phyloP scores from a whole-genome alignment of 2,888 invertebrate species.

The Sinohyriopsis cumingii region DNA sequence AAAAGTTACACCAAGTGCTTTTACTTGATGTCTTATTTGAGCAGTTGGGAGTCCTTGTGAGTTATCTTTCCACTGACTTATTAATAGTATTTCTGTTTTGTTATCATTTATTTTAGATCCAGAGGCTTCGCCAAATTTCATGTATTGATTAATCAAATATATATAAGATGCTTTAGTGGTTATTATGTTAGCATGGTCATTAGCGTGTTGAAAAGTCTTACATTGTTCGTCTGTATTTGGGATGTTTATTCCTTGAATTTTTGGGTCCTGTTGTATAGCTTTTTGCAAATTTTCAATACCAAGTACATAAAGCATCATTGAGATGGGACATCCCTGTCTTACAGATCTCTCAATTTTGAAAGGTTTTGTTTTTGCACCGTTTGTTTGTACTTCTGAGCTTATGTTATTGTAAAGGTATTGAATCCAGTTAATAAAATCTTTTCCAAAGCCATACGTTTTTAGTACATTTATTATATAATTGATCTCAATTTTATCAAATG shows the following conservation, averaged over 20 bases:
- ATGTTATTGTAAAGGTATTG: constrained; percentile 5
- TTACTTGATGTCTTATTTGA: too few relatives aligned
- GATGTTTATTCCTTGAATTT: constrained; percentile 6
- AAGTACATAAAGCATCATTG: constrained; percentile 4
- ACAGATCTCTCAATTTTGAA: constrained; percentile 6
- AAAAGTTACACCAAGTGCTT: too few relatives aligned
- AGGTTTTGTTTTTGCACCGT: too few relatives aligned
- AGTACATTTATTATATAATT: neutral
- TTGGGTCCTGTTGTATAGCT: neutral
- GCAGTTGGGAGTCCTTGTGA: too few relatives aligned
- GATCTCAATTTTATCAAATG: too few relatives aligned
- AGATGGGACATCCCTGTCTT: constrained; percentile 11
- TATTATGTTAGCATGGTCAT: constrained; percentile 6
- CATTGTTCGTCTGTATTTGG: neutral
- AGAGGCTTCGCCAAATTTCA: constrained; percentile 3
- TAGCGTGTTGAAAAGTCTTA: constrained; percentile 8
- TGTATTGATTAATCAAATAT: neutral
- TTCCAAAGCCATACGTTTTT: constrained; percentile 7
- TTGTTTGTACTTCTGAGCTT: too few relatives aligned
- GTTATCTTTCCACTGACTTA: too few relatives aligned
- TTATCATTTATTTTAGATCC: constrained; percentile 14
- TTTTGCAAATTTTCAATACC: neutral
- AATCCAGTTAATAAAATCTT: neutral
- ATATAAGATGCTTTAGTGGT: neutral
- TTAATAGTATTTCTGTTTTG: constrained; percentile 6